Base-by-base conservation (phyloP, 2,797 vertebrate species). In the Notoglanidium macrostoma region DNA sequence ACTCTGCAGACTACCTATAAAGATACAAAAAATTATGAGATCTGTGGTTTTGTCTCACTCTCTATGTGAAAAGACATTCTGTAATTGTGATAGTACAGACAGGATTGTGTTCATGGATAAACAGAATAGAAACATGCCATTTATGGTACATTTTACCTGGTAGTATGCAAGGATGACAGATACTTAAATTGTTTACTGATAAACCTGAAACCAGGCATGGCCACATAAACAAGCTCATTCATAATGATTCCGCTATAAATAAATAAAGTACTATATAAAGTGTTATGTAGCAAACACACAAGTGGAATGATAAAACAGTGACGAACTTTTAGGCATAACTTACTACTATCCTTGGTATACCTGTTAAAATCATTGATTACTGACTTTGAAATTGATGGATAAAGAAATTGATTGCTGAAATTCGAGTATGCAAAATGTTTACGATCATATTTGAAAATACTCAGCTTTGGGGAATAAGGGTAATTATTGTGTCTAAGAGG, bases 1-100 rank as follows among this genome's bases (percentile, higher is more conserved):
- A 80, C 26, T 46, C 32, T 59, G 77, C 35, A 73, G 29, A 12
- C 15, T 32, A 29, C 65, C 67, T 86, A 59, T 7, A 86, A 80
- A 68, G 46, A 86, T 68, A 78, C 65, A 35, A 55, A n/a, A 29
- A 49, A 3, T 3, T 46, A 40, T 70, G 46, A 85, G 29, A 79
- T 44, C 10, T 55, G 65, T 54, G 17, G 46, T 51, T 15, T 35
- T 57, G 29, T 9, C 29, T 57, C 76, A 78, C 51, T 32, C 17
- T n/a, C 26, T n/a, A 8, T 17, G 26, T 76, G 26, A 51, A 76
- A n/a, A 29, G 70, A 23, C 21, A 73, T 1, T 23, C 8, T 72
- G 21, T 40, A 11, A 72, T 46, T 73, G 40, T 46, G 6, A 23
- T 70, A 40, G 32, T 17, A 46, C 72, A 49, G 72, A 9, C 4